A percentile compares a stretch with the other conserved stretches of the same genome.
Conservation (phyloP, 2,888 invertebrate genomes). For the Lithosia quadra region DNA sequence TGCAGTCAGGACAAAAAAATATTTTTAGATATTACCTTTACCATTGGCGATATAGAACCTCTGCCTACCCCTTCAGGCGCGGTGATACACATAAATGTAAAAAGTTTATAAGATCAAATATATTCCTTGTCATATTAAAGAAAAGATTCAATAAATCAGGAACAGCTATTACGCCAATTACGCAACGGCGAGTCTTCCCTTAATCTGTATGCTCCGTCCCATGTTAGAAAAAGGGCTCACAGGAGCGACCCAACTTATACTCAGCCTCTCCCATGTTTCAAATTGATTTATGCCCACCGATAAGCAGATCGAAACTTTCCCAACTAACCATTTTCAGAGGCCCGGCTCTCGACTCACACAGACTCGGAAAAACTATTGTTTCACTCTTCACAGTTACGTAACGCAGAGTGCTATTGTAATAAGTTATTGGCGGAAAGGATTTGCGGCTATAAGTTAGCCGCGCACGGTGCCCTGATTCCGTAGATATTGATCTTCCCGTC, state of each 20-base stretch:
- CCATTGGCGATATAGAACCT: neutral
- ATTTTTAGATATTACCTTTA: neutral
- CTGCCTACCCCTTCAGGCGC: neutral
- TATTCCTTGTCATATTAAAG: conserved; percentile 19
- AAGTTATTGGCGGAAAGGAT: conserved; percentile 74
- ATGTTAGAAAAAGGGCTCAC: conserved; percentile 77
- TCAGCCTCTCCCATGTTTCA: conserved; percentile 72
- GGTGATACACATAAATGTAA: neutral
- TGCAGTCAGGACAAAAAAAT: too few species aligned
- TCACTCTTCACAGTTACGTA: conserved; percentile 64
- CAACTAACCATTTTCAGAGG: conserved; percentile 59
- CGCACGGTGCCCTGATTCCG: conserved; percentile 77
- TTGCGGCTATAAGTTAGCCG: conserved; percentile 74
- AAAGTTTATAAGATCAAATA: neutral
- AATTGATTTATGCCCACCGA: conserved; percentile 83
- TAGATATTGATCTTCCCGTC: conserved; percentile 78
- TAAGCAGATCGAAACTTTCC: conserved; percentile 78
- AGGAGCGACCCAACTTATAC: conserved; percentile 73
- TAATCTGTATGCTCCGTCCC: conserved; percentile 74
- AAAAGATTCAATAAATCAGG: conserved; percentile 73
- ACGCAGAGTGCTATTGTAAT: conserved; percentile 70
- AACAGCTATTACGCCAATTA: conserved; percentile 83
- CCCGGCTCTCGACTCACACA: conserved; percentile 36
- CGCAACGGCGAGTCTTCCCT: conserved; percentile 77
- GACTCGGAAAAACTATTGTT: conserved; percentile 69